phyloP scores from a whole-genome alignment of 1,140 invertebrate species.

The Drosophila carrolli region DNA sequence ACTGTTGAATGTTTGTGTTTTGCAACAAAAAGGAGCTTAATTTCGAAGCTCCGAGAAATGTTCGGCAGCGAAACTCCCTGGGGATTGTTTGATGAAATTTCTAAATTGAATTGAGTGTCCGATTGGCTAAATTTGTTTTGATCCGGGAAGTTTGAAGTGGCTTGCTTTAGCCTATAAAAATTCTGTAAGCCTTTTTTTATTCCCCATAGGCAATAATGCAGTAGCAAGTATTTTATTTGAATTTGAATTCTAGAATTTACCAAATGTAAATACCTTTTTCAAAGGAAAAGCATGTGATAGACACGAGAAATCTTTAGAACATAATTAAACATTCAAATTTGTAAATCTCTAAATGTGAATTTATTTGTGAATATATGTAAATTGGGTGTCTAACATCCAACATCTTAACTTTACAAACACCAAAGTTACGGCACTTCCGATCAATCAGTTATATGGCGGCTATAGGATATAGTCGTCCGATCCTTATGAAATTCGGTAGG shows the following conservation, averaged over 20 bases:
- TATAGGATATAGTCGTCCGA: no score
- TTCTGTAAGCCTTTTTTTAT: background rate
- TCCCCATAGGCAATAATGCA: background rate
- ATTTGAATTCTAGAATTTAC: background rate
- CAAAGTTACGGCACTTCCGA: no score
- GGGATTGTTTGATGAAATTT: constrained; percentile 27
- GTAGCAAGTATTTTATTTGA: background rate
- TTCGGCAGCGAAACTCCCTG: constrained; percentile 8
- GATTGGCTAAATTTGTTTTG: constrained; percentile 19
- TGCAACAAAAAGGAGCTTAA: background rate
- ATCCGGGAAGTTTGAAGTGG: constrained; percentile 8
- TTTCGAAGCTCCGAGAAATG: constrained; percentile 5
- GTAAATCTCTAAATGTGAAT: no score
- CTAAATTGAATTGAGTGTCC: constrained; percentile 30
- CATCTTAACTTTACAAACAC: no score
- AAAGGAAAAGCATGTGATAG: no score
- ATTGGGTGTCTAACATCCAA: no score
- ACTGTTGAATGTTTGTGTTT: constrained; percentile 36
- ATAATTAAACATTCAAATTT: no score
- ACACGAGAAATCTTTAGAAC: no score
- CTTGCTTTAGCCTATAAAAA: constrained; percentile 4
- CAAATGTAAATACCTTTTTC: no score
- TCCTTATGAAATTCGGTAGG: no score
- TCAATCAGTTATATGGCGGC: no score
- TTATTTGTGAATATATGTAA: no score